phyloP scores from a whole-genome alignment of 1,140 invertebrate species.

The Eueides isabella region DNA sequence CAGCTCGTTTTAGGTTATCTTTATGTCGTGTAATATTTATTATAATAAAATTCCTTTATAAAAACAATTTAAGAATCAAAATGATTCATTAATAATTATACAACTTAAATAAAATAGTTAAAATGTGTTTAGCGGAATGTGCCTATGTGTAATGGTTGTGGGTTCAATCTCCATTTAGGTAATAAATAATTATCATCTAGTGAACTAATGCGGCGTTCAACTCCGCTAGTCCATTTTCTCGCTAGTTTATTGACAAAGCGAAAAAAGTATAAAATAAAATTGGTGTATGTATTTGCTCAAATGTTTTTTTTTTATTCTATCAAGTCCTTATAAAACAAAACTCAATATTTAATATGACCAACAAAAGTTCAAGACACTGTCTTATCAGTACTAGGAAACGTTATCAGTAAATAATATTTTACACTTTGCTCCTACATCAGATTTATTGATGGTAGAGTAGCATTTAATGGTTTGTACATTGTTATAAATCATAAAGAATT shows the following conservation, averaged over 20 bases:
- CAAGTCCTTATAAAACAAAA: neutral
- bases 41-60: neutral
- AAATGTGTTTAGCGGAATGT: no score
- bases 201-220: neutral
- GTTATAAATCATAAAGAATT: neutral
- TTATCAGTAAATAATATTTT: conserved; percentile 8
- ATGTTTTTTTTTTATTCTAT: neutral
- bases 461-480: conserved; percentile 18
- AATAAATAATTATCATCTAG: neutral
- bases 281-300: no score
- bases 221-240: no score
- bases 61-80: conserved; percentile 22
- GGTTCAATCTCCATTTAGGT: neutral
- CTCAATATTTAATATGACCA: neutral
- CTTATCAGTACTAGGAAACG: conserved; percentile 6
- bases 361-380: conserved; percentile 3
- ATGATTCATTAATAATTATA: conserved; percentile 10
- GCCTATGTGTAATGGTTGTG: no score
- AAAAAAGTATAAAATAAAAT: neutral
- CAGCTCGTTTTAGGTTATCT: neutral
- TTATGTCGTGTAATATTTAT: conserved; percentile 11
- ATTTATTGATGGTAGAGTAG: conserved; percentile 20
- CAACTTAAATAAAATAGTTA: no score
- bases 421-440: neutral
- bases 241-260: no score